phyloP scores from a whole-genome alignment of 2,797 vertebrate species.

The Syngnathus rostellatus region DNA sequence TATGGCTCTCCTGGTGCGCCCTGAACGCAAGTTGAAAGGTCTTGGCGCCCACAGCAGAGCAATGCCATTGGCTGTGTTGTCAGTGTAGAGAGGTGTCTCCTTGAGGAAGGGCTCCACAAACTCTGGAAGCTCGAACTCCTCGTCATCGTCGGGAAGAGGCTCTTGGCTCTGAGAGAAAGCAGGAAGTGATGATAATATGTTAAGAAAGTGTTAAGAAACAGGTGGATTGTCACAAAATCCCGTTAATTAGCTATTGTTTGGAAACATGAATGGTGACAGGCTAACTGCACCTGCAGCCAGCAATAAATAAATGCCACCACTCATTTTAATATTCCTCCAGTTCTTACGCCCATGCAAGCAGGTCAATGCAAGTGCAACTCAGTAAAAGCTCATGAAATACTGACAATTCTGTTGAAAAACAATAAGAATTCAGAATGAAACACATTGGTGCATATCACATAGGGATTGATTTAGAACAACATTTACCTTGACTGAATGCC shows the following conservation, averaged over 20 bases:
- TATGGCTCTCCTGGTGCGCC: constrained; percentile 88
- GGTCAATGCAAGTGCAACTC: constrained; percentile 55
- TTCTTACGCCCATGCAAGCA: constrained; percentile 49
- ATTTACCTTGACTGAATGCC: constrained; percentile 93
- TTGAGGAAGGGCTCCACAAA: constrained; percentile 96
- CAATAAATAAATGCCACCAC: constrained; percentile 11
- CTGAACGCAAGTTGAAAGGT: constrained; percentile 93
- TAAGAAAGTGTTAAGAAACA: not conserved
- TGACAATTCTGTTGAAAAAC: not conserved
- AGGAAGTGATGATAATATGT: not conserved
- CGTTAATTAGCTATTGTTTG: not conserved
- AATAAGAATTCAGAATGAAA: not conserved
- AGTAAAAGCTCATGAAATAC: constrained; percentile 32
- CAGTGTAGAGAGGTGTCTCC: constrained; percentile 93
- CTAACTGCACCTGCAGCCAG: constrained; percentile 26
- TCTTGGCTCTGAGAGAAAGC: constrained; percentile 80
- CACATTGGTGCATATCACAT: not conserved
- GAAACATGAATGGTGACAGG: constrained; percentile 24
- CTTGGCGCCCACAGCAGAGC: constrained; percentile 94
- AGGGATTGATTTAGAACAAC: not conserved
- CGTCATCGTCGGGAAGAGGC: constrained; percentile 92
- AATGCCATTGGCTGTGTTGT: constrained; percentile 97
- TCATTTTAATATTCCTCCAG: constrained; percentile 32
- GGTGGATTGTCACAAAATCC: not conserved
- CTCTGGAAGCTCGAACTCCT: constrained; percentile 97